Conservation (phyloP, 2,797 vertebrate species). For the Darevskia nairensis region DNA sequence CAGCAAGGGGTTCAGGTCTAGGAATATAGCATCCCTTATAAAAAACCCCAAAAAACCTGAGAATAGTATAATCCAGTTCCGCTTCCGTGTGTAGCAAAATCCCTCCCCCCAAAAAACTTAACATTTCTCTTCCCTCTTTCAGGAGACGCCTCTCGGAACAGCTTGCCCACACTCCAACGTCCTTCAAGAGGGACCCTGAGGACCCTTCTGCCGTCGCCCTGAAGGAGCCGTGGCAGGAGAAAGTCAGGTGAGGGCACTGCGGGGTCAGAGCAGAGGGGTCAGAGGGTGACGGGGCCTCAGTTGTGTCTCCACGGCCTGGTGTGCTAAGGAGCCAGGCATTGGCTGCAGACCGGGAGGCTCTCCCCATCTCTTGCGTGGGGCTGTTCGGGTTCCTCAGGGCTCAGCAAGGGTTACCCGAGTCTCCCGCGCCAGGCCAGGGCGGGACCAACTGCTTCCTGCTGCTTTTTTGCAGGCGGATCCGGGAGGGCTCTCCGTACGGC, state of each 20-base stretch:
- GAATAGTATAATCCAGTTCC: no score
- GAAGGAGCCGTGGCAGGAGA: slow-evolving; percentile 98
- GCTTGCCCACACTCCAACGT: slow-evolving; percentile 92
- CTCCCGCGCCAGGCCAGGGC: no score
- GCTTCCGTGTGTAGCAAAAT: not conserved
- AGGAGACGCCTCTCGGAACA: slow-evolving; percentile 95
- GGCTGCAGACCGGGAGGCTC: no score
- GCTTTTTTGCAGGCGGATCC: slow-evolving; percentile 84
- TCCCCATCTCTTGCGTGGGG: no score
- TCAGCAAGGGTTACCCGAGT: no score
- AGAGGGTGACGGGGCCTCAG: no score
- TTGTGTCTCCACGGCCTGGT: no score
- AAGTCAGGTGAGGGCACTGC: slow-evolving; percentile 85
- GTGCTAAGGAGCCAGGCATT: no score
- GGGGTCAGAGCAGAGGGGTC: no score
- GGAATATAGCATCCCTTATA: not conserved
- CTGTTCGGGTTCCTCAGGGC: not conserved
- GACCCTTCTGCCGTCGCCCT: slow-evolving; percentile 95
- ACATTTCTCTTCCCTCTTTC: not conserved
- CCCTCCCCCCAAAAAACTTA: no score
- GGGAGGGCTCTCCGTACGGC: slow-evolving; percentile 93
- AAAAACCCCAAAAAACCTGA: no score
- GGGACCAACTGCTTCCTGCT: not conserved
- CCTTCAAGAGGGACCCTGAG: slow-evolving; percentile 93
- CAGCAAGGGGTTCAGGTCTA: no score